Evolutionary conservation across 2,888 invertebrate genomes (phyloP), one percentile per base, ranked within the genome.

Genomic region (Tetrapedia diversipes): DNA sequence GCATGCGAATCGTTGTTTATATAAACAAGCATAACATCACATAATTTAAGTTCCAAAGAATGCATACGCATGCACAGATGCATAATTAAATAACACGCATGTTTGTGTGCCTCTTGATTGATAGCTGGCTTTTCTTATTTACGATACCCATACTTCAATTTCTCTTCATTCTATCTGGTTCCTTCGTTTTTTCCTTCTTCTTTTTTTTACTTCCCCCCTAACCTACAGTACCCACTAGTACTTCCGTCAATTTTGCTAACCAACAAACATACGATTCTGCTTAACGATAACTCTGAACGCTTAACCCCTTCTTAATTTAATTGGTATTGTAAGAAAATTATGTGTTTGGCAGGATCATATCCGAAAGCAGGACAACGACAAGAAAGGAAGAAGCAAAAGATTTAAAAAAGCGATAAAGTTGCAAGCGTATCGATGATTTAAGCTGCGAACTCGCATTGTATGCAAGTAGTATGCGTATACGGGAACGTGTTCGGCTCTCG

Each of bases 241-340:
- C 27, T 27, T n/a, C 49, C 49, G 22, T 19, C 57, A 49, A 49
- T 68, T 66, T 66, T 29, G 41, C 59, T 34, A 65, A 22, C 59
- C n/a, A 16, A 51, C 69, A 45, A 83, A 69, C 63, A 67, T 67
- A 56, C 59, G 72, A 59, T 79, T 67, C 70, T 74, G 78, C 80
- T 67, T 72, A 79, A 81, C 84, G 82, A 84, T 82, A 76, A 70
- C 67, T 80, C 61, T 16, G 41, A 72, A n/a, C n/a, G n/a, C n/a
- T n/a, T n/a, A n/a, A n/a, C n/a, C n/a, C n/a, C n/a, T n/a, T n/a
- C n/a, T n/a, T n/a, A n/a, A n/a, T n/a, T n/a, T n/a, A n/a, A n/a
- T n/a, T n/a, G n/a, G n/a, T n/a, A n/a, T n/a, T n/a, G n/a, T n/a
- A n/a, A n/a, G n/a, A n/a, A n/a, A n/a, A n/a, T n/a, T n/a, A n/a